Evolutionary conservation across 2,113 vertebrate species (phyloP).

Genomic region (Nibea albiflora): DNA sequence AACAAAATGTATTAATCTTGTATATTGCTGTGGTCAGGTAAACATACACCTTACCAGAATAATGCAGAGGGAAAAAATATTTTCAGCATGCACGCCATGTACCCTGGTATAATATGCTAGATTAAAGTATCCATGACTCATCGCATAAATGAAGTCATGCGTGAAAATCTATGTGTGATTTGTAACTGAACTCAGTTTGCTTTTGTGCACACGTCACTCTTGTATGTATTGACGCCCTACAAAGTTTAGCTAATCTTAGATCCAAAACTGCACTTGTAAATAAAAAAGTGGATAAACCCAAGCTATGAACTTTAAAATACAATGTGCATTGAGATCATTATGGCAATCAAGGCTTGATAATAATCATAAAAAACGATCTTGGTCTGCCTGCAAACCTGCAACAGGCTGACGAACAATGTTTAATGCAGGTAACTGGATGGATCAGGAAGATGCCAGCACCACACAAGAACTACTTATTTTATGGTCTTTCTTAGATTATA

Average conservation of each 20-base stretch:
- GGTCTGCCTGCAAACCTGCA: neutral
- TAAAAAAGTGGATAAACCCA: neutral
- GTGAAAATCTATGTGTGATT: neutral
- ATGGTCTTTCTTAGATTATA: neutral
- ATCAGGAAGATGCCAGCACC: neutral
- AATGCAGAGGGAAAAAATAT: slow-evolving; percentile 2
- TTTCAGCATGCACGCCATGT: neutral
- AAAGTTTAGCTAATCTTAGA: neutral
- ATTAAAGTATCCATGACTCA: slow-evolving; percentile 27
- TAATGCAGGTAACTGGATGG: neutral
- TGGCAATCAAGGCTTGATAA: neutral
- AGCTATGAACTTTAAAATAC: neutral
- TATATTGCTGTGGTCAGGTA: slow-evolving; percentile 32
- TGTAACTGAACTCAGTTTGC: neutral
- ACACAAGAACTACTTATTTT: neutral
- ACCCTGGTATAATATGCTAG: neutral
- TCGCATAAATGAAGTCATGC: neutral
- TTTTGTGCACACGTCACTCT: neutral
- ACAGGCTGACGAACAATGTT: neutral
- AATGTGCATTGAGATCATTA: neutral
- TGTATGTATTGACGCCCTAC: neutral
- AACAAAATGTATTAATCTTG: slow-evolving; percentile 23
- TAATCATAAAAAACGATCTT: neutral
- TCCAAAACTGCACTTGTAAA: neutral
- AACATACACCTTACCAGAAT: slow-evolving; percentile 11